Base-by-base conservation (phyloP, 2,888 invertebrate genomes). In the Leucophenga maculata region DNA sequence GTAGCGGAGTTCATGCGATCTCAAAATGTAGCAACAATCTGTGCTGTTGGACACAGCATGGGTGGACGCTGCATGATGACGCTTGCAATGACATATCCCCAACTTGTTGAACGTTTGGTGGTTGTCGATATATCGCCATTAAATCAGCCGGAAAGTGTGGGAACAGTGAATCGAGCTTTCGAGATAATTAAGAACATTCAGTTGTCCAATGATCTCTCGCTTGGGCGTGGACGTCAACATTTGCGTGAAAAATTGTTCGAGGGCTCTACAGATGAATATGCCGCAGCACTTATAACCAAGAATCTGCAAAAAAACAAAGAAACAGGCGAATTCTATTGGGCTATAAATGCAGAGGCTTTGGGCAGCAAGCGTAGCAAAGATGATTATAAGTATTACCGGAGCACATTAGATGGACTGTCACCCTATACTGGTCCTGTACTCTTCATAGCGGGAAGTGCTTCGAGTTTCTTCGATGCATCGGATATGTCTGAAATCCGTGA, bases 51-150 rank as follows among this genome's bases (percentile, higher is more conserved):
- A 0, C 73, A 77, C 14, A 66, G 70, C 39, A 71, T 75, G 69
- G 78, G 75, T 0, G 78, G 75, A 0, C 32, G 75, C n/a, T 71
- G 70, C 1, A 14, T 77, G 39, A 77, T 77, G 78, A 76, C 75
- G 0, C 54, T 77, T 22, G 72, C 77, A 0, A n/a, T 78, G n/a
- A 69, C 48, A 4, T 65, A 64, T 8, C 78, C 77, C 3, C 32
- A 70, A 16, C 46, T 73, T 1, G 77, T 76, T 16, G 77, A 78
- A 16, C 69, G 77, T 0, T 68, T 68, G 9, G 70, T 75, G 11
- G 39, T 72, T 50, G 71, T 77, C 46, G 72, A 78, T 22, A 73
- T 70, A 1, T 78, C 78, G 3, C 72, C 75, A 4, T 71, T 69
- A 6, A 44, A 20, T 1, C 13, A 71, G 16, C 73, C 75, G 4